A percentile compares a stretch with the other conserved stretches of the same genome.
Conservation (phyloP, 2,888 invertebrate genomes). For the Acanthopleura granulata region DNA sequence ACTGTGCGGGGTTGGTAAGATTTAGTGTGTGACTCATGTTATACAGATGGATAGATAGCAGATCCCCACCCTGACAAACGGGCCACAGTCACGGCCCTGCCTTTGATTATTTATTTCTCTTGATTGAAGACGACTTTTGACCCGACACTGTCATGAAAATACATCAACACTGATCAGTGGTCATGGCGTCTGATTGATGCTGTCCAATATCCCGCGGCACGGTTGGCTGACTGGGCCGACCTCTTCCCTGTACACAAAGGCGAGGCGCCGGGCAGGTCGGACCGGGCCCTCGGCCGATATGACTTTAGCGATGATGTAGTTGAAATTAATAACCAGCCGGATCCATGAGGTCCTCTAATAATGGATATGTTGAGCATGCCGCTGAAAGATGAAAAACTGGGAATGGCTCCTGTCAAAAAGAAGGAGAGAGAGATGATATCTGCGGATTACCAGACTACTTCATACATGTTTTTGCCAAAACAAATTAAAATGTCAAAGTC, state of each 20-base stretch:
- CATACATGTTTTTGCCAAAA: conserved; percentile 4
- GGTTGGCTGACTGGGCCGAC: not conserved
- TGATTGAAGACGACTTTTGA: not conserved
- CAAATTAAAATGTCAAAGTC: conserved; percentile 8
- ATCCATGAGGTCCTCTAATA: not conserved
- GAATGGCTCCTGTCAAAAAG: not conserved
- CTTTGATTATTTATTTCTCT: conserved; percentile 7
- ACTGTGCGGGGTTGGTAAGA: no score
- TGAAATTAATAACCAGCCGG: conserved; percentile 2
- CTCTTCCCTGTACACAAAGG: not conserved
- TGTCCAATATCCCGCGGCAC: not conserved
- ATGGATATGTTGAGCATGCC: not conserved
- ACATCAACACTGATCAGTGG: conserved; percentile 5
- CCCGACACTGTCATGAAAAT: conserved; percentile 6
- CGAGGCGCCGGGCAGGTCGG: not conserved
- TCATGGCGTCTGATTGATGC: not conserved
- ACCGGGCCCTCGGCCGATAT: not conserved
- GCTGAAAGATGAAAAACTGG: not conserved
- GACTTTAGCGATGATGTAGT: not conserved
- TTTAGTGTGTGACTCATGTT: no score
- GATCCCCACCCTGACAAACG: not conserved
- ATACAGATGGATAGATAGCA: not conserved
- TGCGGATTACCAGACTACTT: not conserved
- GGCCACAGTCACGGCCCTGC: not conserved
- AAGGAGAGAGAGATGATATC: not conserved